phyloP scores from a whole-genome alignment of 92 coral and sea anemone genomes.

The Epizoanthus fatuus region DNA sequence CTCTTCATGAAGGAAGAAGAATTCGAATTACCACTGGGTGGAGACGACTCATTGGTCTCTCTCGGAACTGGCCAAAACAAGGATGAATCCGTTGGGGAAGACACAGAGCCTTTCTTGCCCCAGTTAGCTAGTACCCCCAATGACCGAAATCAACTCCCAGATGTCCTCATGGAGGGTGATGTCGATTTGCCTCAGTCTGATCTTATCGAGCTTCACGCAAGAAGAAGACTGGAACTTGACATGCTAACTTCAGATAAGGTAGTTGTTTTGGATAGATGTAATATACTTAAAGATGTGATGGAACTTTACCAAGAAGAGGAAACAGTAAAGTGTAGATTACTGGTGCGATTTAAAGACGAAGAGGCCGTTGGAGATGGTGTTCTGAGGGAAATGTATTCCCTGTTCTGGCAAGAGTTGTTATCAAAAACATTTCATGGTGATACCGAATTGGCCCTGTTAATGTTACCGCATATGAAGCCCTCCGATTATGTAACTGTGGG shows the following conservation, averaged over 20 bases:
- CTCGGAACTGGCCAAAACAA: constrained; percentile 5
- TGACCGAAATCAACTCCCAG: background rate
- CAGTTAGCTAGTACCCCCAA: constrained; percentile 13
- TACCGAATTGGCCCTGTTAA: constrained; percentile 7
- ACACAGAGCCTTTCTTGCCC: background rate
- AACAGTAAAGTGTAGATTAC: background rate
- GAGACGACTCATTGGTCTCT: no score
- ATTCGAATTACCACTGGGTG: no score
- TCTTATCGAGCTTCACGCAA: no score
- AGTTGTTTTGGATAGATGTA: background rate
- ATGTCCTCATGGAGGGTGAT: constrained; percentile 12
- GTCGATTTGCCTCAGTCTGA: background rate
- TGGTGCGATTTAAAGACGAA: constrained; percentile 19
- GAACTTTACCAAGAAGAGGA: background rate
- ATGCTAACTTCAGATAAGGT: constrained; percentile 5
- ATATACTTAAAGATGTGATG: background rate
- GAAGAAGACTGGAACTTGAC: no score
- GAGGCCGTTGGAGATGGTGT: constrained; percentile 43
- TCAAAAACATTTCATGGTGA: constrained; percentile 22
- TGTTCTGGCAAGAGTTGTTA: constrained; percentile 38
- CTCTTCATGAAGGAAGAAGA: no score
- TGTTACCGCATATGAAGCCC: constrained; percentile 16
- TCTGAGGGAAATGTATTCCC: constrained; percentile 40
- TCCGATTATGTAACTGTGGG: constrained; percentile 24
- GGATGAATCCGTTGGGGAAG: background rate